phyloP scores from a whole-genome alignment of 2,113 vertebrate species.

The Nannobrachium achirus region DNA sequence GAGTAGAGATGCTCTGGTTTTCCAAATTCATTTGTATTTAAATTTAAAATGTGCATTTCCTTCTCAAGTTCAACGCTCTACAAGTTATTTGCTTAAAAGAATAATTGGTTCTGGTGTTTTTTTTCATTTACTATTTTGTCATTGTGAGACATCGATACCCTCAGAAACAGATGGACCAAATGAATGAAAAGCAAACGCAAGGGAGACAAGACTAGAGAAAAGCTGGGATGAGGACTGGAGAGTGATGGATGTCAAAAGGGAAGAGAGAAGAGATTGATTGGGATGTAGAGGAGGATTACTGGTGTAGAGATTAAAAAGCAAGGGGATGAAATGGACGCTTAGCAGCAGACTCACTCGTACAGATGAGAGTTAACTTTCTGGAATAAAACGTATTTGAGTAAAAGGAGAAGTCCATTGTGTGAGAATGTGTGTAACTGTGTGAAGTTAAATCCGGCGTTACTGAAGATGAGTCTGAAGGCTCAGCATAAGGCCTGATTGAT shows the following conservation, averaged over 20 bases:
- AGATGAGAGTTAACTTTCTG: not conserved
- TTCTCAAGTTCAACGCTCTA: too few relatives aligned
- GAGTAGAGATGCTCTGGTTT: too few relatives aligned
- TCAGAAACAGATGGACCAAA: slow-evolving; percentile 57
- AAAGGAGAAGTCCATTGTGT: not conserved
- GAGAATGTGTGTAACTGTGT: not conserved
- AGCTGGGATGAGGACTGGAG: slow-evolving; percentile 28
- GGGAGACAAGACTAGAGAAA: not conserved
- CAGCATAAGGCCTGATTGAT: too few relatives aligned
- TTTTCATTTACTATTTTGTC: not conserved
- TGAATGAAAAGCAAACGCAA: slow-evolving; percentile 30
- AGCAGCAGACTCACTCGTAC: slow-evolving; percentile 20
- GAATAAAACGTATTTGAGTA: not conserved
- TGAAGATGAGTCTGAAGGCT: too few relatives aligned
- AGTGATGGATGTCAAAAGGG: slow-evolving; percentile 45
- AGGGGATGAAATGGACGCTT: slow-evolving; percentile 33
- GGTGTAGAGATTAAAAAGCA: slow-evolving; percentile 45
- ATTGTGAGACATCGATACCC: slow-evolving; percentile 25
- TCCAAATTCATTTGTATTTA: too few relatives aligned
- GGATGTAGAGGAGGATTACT: slow-evolving; percentile 55
- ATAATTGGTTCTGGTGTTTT: too few relatives aligned
- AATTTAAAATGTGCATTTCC: too few relatives aligned
- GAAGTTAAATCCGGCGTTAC: too few relatives aligned
- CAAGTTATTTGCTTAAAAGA: too few relatives aligned
- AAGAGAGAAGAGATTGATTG: slow-evolving; percentile 53